These are phyloP conservation scores for Chiloscyllium plagiosum DNA, from an alignment of 2,113 vertebrate species.

Conservation along the genomic window DNA sequence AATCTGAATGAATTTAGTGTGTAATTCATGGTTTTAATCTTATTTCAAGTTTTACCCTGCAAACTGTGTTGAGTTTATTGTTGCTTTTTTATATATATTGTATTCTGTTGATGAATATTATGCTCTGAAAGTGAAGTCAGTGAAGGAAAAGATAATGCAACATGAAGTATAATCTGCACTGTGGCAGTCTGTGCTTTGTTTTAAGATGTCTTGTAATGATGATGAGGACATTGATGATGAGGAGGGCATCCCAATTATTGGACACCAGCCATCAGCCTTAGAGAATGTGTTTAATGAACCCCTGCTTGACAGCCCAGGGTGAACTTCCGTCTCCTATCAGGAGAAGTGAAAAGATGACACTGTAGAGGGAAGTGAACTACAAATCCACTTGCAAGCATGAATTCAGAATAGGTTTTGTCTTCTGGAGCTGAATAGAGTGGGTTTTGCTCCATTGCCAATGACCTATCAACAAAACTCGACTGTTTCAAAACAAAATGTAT, in stretches of 20 bases:
- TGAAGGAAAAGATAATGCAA: no score
- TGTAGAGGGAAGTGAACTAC: background rate
- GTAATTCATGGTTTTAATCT: background rate
- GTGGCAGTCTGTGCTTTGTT: background rate
- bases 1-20: background rate
- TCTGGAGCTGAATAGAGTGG: background rate
- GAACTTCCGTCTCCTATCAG: background rate
- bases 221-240: slow-evolving; percentile 10
- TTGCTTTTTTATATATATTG: no score
- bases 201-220: slow-evolving; percentile 8
- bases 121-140: no score
- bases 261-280: slow-evolving; percentile 19
- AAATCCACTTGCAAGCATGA: background rate
- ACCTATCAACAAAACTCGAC: background rate
- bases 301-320: slow-evolving; percentile 7
- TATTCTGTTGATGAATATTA: background rate
- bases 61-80: background rate
- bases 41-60: background rate
- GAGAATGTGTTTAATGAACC: slow-evolving; percentile 32
- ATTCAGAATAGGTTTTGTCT: background rate
- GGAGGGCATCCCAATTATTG: slow-evolving; percentile 13
- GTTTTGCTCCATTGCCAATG: background rate
- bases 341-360: background rate
- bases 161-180: background rate
- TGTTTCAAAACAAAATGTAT: slow-evolving; percentile 29